These are phyloP conservation scores for Diachasmimorpha longicaudata DNA, from an alignment of 1,140 invertebrate species.

Conservation along the genomic window DNA sequence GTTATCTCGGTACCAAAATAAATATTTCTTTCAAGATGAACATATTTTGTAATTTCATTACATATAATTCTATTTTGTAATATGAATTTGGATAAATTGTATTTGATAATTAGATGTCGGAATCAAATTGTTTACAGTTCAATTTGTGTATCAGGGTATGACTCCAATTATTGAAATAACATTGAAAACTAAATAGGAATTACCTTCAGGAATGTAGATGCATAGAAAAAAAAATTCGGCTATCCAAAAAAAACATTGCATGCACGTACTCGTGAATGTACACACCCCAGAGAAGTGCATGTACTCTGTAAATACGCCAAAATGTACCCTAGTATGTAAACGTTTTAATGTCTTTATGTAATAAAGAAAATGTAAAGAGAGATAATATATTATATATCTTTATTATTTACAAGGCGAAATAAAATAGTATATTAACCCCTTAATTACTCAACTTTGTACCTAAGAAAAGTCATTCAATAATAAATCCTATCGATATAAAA, in stretches of 20 bases:
- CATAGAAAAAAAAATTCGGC: background rate
- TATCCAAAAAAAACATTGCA: background rate
- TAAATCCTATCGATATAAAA: background rate
- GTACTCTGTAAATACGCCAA: background rate
- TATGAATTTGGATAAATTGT: conserved; percentile 4
- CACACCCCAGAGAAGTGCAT: no score
- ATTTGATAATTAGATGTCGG: conserved; percentile 6
- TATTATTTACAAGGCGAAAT: conserved; percentile 5
- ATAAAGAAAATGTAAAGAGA: background rate
- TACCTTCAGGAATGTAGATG: background rate
- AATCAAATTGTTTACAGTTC: background rate
- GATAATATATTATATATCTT: conserved; percentile 1
- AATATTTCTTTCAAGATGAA: background rate
- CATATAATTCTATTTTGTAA: background rate
- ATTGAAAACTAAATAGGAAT: no score
- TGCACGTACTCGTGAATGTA: background rate
- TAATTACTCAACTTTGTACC: conserved; percentile 4
- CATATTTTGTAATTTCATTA: conserved; percentile 5
- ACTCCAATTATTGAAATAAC: no score
- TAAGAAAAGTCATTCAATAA: background rate
- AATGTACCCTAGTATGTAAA: background rate
- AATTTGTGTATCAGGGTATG: background rate
- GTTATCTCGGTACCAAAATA: background rate
- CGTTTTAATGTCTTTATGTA: background rate
- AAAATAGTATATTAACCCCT: background rate